Evolutionary conservation across 1,140 invertebrate genomes (phyloP).

Genomic region (Anadara kagoshimensis): DNA sequence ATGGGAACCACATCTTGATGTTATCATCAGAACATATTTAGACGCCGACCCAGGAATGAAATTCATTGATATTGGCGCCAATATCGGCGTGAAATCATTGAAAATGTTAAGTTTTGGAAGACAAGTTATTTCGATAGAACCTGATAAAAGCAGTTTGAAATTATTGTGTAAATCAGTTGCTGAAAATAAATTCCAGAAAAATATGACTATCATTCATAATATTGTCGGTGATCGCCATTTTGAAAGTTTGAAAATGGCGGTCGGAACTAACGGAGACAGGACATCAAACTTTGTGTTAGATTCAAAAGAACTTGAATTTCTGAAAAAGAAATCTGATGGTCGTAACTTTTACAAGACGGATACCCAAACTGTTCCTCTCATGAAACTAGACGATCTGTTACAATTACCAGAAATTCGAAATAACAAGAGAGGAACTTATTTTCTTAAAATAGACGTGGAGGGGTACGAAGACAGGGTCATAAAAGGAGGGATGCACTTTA

Average conservation of each 20-base stretch:
- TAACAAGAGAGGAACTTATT: constrained; percentile 26
- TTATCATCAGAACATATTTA: constrained; percentile 10
- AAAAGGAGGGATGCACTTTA: constrained; percentile 30
- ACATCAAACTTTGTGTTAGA: constrained; percentile 27
- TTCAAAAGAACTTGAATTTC: constrained; percentile 20
- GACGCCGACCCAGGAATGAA: constrained; percentile 28
- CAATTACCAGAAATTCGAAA: constrained; percentile 13
- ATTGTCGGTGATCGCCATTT: constrained; percentile 54
- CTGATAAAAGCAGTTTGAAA: constrained; percentile 45
- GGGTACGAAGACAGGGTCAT: constrained; percentile 35
- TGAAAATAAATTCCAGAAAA: constrained; percentile 36
- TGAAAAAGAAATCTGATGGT: constrained; percentile 5
- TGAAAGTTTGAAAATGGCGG: constrained; percentile 34
- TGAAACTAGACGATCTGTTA: constrained; percentile 39
- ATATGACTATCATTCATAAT: constrained; percentile 51
- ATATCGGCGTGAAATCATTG: constrained; percentile 62
- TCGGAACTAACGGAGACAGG: constrained; percentile 58
- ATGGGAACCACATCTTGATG: constrained; percentile 37
- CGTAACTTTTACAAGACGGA: not conserved
- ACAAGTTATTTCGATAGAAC: constrained; percentile 61
- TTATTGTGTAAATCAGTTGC: constrained; percentile 48
- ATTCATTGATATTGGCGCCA: constrained; percentile 63
- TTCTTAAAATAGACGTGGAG: constrained; percentile 77
- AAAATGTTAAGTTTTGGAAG: constrained; percentile 51
- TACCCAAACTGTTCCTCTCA: constrained; percentile 1